Conservation (phyloP, 2,797 vertebrate species). For the Dromococcyx pavoninus region DNA sequence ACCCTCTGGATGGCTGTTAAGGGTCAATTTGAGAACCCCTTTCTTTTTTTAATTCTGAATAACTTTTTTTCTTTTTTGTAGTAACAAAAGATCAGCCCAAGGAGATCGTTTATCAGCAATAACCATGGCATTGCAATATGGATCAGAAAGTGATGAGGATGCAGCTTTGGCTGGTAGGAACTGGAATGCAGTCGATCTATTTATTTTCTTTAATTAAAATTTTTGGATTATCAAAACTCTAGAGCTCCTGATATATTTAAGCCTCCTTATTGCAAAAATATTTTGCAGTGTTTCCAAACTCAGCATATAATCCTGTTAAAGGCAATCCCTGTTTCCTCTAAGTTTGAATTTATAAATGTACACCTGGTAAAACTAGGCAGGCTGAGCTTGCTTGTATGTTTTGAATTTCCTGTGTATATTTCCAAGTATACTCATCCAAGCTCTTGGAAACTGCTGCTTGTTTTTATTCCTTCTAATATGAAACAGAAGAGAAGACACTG, state of each 20-base stretch:
- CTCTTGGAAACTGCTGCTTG: neutral
- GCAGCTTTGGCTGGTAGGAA: slow-evolving; percentile 89
- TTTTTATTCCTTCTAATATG: neutral
- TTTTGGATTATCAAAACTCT: neutral
- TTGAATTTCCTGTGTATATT: neutral
- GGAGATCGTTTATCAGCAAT: slow-evolving; percentile 95
- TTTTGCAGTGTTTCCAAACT: slow-evolving; percentile 1
- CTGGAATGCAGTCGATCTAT: neutral
- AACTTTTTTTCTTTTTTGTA: slow-evolving; percentile 55
- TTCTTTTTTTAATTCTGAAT: neutral
- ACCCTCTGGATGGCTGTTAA: neutral
- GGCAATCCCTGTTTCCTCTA: neutral
- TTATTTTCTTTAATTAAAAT: neutral
- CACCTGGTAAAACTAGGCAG: neutral
- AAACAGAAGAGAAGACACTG: neutral
- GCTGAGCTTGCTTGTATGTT: neutral
- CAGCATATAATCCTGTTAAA: neutral
- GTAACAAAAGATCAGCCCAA: slow-evolving; percentile 91
- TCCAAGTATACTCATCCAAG: neutral
- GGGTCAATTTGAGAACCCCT: neutral
- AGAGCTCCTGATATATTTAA: neutral
- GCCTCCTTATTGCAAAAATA: neutral
- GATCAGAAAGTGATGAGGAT: slow-evolving; percentile 98
- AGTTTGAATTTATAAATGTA: neutral
- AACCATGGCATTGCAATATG: slow-evolving; percentile 95